phyloP scores from a whole-genome alignment of 2,888 invertebrate genomes.

The Tachystola acroxantha region DNA sequence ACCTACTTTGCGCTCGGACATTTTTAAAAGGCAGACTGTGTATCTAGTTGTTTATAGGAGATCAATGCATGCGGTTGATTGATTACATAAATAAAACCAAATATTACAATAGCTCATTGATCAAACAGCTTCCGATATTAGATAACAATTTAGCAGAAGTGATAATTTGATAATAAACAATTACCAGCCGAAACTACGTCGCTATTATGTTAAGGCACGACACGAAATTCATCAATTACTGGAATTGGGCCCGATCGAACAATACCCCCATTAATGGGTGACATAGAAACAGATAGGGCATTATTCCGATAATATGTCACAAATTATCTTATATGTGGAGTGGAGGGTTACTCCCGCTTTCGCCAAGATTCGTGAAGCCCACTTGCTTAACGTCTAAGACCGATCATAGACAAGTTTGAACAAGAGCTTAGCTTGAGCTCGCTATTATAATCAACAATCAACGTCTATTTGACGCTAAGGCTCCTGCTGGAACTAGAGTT shows the following conservation, averaged over 20 bases:
- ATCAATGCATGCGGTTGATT: too few relatives aligned
- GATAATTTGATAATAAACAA: conserved; percentile 7
- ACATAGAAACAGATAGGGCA: conserved; percentile 61
- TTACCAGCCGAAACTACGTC: conserved; percentile 32
- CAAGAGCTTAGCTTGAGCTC: too few relatives aligned
- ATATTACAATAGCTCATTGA: background rate
- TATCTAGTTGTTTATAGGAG: too few relatives aligned
- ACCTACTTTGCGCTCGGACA: too few relatives aligned
- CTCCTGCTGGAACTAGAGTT: too few relatives aligned
- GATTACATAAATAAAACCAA: background rate
- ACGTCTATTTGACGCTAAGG: too few relatives aligned
- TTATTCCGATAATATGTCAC: conserved; percentile 74
- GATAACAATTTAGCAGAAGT: conserved; percentile 11
- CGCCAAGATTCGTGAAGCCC: conserved; percentile 2
- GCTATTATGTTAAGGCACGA: conserved; percentile 25
- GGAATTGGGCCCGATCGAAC: conserved; percentile 47
- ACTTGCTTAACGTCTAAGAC: background rate
- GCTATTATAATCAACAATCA: too few relatives aligned
- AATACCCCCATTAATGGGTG: conserved; percentile 60
- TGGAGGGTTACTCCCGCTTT: conserved; percentile 2
- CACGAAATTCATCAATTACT: conserved; percentile 64
- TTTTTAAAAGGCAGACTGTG: too few relatives aligned
- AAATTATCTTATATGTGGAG: conserved; percentile 58
- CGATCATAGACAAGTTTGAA: too few relatives aligned
- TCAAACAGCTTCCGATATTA: conserved; percentile 12